Evolutionary conservation across 2,113 vertebrate genomes (phyloP).

Genomic region (Sturnus vulgaris): DNA sequence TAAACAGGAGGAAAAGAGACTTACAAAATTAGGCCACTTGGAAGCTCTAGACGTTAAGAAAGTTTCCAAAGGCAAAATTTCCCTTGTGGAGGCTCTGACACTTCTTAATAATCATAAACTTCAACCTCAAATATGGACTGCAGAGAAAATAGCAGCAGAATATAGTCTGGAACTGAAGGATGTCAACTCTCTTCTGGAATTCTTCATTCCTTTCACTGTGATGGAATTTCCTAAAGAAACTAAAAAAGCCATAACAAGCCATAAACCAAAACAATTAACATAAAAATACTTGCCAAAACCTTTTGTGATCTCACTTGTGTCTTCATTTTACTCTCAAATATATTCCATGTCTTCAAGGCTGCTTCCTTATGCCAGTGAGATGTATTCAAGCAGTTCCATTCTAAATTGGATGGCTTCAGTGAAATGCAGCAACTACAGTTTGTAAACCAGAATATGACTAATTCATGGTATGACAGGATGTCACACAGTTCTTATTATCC

Average conservation of each 20-base stretch:
- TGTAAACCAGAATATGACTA: background rate
- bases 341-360: background rate
- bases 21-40: slow-evolving; percentile 58
- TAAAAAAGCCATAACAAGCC: slow-evolving; percentile 66
- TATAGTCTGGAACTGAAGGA: slow-evolving; percentile 85
- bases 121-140: slow-evolving; percentile 82
- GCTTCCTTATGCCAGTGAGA: background rate
- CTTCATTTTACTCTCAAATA: background rate
- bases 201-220: slow-evolving; percentile 85
- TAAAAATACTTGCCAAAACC: slow-evolving; percentile 61
- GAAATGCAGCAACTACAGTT: background rate
- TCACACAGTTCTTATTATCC: background rate
- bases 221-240: slow-evolving; percentile 72
- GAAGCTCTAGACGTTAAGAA: slow-evolving; percentile 65
- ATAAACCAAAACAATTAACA: slow-evolving; percentile 29
- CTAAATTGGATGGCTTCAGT: background rate
- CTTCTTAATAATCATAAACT: slow-evolving; percentile 84
- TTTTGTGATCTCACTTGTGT: background rate
- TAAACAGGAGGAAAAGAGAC: slow-evolving; percentile 71
- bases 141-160: slow-evolving; percentile 84
- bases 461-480: background rate
- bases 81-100: slow-evolving; percentile 81
- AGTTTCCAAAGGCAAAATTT: slow-evolving; percentile 87
- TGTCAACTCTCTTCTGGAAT: slow-evolving; percentile 79
- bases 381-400: background rate